Evolutionary conservation across 2,113 vertebrate species (phyloP).

Genomic region (Sterrhoptilus dennistouni): DNA sequence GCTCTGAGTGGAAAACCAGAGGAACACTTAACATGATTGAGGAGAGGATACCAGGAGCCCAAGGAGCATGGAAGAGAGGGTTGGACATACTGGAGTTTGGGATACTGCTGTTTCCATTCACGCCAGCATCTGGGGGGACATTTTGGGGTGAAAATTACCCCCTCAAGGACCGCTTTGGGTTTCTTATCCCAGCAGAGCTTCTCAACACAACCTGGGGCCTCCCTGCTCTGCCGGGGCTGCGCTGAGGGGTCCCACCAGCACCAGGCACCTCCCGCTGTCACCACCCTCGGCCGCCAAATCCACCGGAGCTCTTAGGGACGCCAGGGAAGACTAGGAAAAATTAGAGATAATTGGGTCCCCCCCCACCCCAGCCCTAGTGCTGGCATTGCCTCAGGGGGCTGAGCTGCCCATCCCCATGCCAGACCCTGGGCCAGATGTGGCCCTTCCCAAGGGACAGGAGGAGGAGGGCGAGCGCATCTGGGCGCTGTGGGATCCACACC

Average conservation of each 20-base stretch:
- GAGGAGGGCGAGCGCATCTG: neutral
- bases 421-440: neutral
- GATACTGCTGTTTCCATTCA: neutral
- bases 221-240: neutral
- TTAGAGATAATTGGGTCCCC: neutral
- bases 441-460: neutral
- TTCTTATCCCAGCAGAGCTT: neutral
- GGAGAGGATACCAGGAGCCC: neutral
- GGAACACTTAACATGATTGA: neutral
- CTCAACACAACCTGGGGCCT: neutral
- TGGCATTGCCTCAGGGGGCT: neutral
- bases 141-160: neutral
- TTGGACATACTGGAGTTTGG: neutral
- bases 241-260: neutral
- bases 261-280: neutral
- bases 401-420: neutral
- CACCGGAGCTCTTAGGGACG: neutral
- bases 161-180: accelerated
- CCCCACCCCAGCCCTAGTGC: neutral
- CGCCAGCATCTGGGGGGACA: accelerated
- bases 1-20: neutral
- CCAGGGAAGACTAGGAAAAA: neutral
- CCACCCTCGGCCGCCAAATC: neutral
- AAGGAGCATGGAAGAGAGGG: neutral
- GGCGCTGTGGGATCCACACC: conserved; percentile 72